These are phyloP conservation scores for Erythrocebus patas DNA, from an alignment of 2,113 vertebrate species.

Conservation along the genomic window DNA sequence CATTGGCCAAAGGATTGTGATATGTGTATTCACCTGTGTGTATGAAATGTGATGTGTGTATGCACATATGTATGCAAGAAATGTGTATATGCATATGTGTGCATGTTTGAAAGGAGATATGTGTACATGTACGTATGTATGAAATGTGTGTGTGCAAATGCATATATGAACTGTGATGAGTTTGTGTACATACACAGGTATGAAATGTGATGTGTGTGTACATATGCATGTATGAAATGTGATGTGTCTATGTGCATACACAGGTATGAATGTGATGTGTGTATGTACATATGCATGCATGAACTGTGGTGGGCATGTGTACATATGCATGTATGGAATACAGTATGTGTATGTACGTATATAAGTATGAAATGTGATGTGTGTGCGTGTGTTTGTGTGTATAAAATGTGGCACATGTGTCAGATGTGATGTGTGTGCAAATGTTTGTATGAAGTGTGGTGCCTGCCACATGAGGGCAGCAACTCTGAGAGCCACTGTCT, in stretches of 20 bases:
- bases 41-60: background rate
- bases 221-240: background rate
- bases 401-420: background rate
- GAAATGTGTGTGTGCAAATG: background rate
- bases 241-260: background rate
- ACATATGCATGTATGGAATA: too few relatives aligned
- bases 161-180: background rate
- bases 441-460: background rate
- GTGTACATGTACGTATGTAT: rapidly evolving
- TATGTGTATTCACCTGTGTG: background rate
- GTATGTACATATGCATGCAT: background rate
- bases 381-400: background rate
- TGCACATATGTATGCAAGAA: too few relatives aligned
- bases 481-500: background rate
- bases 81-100: background rate
- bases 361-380: background rate
- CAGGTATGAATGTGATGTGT: background rate
- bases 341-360: rapidly evolving
- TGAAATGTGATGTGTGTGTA: background rate
- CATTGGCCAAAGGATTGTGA: background rate
- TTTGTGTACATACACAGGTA: background rate
- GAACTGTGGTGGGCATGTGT: too few relatives aligned
- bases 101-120: background rate
- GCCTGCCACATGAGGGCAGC: too few relatives aligned
- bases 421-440: background rate